A percentile compares a stretch with the other conserved stretches of the same genome.
Evolutionary conservation across 2,888 invertebrate species (phyloP).

Genomic region (Thumatha senex): DNA sequence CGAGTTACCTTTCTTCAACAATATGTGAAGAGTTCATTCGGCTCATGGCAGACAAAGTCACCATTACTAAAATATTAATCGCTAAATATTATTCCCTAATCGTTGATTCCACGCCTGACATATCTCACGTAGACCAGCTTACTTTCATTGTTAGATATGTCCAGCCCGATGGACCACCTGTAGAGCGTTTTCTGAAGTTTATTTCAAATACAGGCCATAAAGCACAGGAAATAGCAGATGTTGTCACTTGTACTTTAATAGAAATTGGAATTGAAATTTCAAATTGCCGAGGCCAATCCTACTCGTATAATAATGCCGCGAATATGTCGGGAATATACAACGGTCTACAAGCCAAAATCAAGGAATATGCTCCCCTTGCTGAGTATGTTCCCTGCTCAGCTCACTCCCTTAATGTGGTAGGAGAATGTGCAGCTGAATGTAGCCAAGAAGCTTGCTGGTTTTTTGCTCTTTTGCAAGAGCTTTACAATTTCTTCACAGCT

Average conservation of each 20-base stretch:
- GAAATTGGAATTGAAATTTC: neutral
- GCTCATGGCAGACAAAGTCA: too few species aligned
- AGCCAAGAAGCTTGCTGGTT: neutral
- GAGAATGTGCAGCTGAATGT: neutral
- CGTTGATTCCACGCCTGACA: constrained; percentile 1
- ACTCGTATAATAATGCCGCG: too few species aligned
- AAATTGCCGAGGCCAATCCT: neutral
- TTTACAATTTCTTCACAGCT: constrained; percentile 1
- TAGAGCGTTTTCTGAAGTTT: constrained; percentile 2
- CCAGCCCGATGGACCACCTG: neutral
- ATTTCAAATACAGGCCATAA: neutral
- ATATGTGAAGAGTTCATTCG: too few species aligned
- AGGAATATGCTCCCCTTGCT: neutral
- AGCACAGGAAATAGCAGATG: neutral
- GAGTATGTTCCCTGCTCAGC: neutral
- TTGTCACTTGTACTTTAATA: neutral
- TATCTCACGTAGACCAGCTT: constrained; percentile 2
- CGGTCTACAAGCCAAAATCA: neutral
- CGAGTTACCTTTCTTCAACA: too few species aligned
- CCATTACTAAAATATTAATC: too few species aligned
- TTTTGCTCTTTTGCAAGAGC: neutral
- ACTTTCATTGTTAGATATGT: neutral
- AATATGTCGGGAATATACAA: neutral
- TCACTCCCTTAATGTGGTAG: neutral
- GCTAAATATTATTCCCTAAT: too few species aligned